Evolutionary conservation across 2,888 invertebrate species (phyloP).

Genomic region (Drosophila heteroneura): DNA sequence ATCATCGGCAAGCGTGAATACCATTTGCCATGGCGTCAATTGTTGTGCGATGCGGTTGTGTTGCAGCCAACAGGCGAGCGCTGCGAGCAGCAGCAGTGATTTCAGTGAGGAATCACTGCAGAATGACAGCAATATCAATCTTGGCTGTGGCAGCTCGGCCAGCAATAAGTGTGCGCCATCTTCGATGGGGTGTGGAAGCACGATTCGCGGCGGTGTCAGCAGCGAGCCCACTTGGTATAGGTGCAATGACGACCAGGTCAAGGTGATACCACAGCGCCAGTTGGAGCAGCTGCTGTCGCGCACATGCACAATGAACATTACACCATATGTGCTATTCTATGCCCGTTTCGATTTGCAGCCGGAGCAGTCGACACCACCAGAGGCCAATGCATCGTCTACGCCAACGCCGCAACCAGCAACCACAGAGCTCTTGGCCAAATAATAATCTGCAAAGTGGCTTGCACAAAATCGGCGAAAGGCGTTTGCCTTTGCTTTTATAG

Average conservation of each 20-base stretch:
- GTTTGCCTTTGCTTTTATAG: not conserved
- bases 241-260: constrained; percentile 94
- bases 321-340: constrained; percentile 95
- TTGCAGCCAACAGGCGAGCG: constrained; percentile 62
- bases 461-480: constrained; percentile 77
- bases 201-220: constrained; percentile 77
- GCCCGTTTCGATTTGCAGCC: constrained; percentile 87
- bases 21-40: constrained; percentile 87
- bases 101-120: constrained; percentile 75
- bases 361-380: constrained; percentile 42
- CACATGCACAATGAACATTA: constrained; percentile 91
- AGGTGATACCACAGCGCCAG: constrained; percentile 91
- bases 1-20: constrained; percentile 79
- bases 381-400: constrained; percentile 54
- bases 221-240: constrained; percentile 90
- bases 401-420: constrained; percentile 44
- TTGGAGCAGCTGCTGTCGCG: constrained; percentile 91
- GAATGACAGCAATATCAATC: constrained; percentile 58
- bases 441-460: constrained; percentile 73
- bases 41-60: constrained; percentile 87
- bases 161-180: constrained; percentile 60
- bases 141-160: constrained; percentile 51
- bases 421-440: constrained; percentile 77
- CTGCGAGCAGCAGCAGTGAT: constrained; percentile 70
- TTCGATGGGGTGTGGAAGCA: constrained; percentile 66